These are phyloP conservation scores for Drosophila ohnishii DNA, from an alignment of 1,140 invertebrate species.

Conservation along the genomic window DNA sequence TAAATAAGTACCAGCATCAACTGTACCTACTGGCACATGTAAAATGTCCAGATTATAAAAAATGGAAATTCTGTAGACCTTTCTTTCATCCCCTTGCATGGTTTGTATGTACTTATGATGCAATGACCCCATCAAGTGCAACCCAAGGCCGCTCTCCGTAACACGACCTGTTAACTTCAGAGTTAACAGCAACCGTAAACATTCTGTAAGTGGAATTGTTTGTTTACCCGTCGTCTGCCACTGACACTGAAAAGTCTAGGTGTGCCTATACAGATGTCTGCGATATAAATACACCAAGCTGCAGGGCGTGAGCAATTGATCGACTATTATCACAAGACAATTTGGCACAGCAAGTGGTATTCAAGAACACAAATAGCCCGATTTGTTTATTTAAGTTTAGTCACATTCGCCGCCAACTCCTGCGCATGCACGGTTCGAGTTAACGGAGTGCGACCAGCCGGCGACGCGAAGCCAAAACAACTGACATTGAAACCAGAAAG, in stretches of 20 bases:
- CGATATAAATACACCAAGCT: slow-evolving; percentile 31
- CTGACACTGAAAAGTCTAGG: background rate
- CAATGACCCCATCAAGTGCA: background rate
- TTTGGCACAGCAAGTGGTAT: slow-evolving; percentile 33
- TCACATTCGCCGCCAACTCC: background rate
- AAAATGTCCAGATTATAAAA: background rate
- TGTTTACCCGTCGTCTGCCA: slow-evolving; percentile 39
- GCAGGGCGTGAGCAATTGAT: slow-evolving; percentile 34
- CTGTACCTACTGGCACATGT: background rate
- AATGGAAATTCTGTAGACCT: background rate
- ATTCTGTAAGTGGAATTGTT: slow-evolving; percentile 4
- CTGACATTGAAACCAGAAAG: slow-evolving; percentile 37
- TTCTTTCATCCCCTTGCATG: background rate
- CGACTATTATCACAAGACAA: slow-evolving; percentile 40
- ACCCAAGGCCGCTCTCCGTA: background rate
- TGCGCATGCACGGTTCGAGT: slow-evolving; percentile 29
- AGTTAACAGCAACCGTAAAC: slow-evolving; percentile 9
- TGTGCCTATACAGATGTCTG: slow-evolving; percentile 25
- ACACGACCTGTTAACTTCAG: background rate
- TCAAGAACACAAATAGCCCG: slow-evolving; percentile 20
- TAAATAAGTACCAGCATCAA: no score
- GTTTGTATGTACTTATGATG: background rate
- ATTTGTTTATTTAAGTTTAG: slow-evolving; percentile 29
- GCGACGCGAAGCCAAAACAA: slow-evolving; percentile 14
- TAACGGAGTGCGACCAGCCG: slow-evolving; percentile 23